Evolutionary conservation across 2,797 vertebrate genomes (phyloP), one percentile per base, ranked within the genome.

Genomic region (Meda fulgida): DNA sequence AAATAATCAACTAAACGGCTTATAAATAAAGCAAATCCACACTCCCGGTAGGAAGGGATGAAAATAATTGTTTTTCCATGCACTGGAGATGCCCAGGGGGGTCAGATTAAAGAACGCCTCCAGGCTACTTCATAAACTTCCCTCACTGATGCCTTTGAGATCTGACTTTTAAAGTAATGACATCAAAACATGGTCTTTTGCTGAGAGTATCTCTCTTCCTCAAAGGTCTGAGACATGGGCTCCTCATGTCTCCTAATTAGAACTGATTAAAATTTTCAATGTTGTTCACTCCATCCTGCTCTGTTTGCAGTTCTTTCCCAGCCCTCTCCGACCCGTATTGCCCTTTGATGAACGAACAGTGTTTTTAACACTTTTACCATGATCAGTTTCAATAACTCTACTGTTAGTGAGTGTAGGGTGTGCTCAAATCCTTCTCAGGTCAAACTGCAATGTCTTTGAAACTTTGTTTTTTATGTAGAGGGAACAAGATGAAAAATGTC

Each of bases 51-150:
- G 46, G 72, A 77, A 77, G 19, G 75, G 36, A 72, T 26, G 38
- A 84, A 71, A 84, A 84, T 79, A 79, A 79, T 60, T 29, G 66
- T 84, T 84, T 78, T 84, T 63, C 53, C 29, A 48, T 79, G 76
- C n/a, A 72, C 65, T 60, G 66, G 67, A 71, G 53, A 38, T 79
- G 53, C 75, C 76, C 66, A 51, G 19, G 67, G 66, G 83, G 76
- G 51, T 84, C 77, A 71, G 53, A 72, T 84, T 71, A 78, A 84
- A 77, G 34, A 79, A 63, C 4, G 66, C 83, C 51, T 84, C 21
- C 75, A 58, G 73, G 83, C 65, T 78, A 14, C 65, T 70, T 78
- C 53, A 58, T 43, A 70, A 63, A 79, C 77, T 79, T 6, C 76
- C 40, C 38, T 63, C 66, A 29, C 23, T 79, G 55, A 79, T 51